Base-by-base conservation (phyloP, 2,797 vertebrate species). In the Lindbergichthys nudifrons region DNA sequence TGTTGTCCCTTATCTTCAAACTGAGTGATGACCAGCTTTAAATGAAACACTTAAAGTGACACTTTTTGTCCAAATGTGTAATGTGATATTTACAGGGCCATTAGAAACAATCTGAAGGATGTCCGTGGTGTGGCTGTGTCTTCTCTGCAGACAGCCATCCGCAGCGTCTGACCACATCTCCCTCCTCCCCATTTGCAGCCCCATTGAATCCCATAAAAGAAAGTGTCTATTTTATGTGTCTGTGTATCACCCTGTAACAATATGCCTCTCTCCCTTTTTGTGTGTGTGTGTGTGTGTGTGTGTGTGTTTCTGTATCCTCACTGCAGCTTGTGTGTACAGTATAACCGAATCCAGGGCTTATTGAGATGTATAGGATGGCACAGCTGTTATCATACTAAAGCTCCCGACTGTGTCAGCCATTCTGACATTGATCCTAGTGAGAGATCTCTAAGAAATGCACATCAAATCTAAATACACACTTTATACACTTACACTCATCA, bases 291-390 rank as follows among this genome's bases (percentile, higher is more conserved):
- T 15, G 5, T 58, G 53, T 57, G 23, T 64, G 23, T 73, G 43
- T 64, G 61, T 50, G 57, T 47, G 13, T 45, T 15, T 74, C 4
- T 66, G 4, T 32, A 12, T 74, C 18, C 65, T 10, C 41, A 48
- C 47, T 70, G 47, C 73, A 80, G 61, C 59, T 72, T 64, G 60
- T 75, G 58, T 72, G 41, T 65, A 36, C 32, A 36, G 1, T 36
- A 39, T 61, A 26, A 46, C 13, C 62, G 54, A 76, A 42, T 76
- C 50, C 16, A n/a, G 48, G 63, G 70, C 69, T 85, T 79, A 85
- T 84, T 85, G 63, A 83, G 79, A 87, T 84, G 80, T 87, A 72
- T 59, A 84, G 64, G 70, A 79, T 79, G 83, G 86, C 82, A 83
- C 65, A 78, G 82, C 63, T 83, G 81, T 77, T 84, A 75, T 81